Evolutionary conservation across 2,113 vertebrate species (phyloP).

Genomic region (Cynocephalus volans): DNA sequence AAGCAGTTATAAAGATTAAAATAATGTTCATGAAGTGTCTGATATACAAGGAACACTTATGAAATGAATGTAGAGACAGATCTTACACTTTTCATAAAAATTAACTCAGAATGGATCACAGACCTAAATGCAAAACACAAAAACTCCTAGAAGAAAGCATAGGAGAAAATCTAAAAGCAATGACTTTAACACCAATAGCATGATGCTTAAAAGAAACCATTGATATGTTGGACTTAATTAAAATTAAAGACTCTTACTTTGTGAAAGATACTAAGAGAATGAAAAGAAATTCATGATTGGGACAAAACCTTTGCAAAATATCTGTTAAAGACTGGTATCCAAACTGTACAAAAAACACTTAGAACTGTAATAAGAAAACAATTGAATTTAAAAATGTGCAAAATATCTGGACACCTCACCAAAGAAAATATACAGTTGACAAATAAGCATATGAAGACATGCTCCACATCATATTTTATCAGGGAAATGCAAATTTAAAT

Average conservation of each 20-base stretch:
- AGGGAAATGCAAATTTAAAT: not conserved
- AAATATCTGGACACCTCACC: not conserved
- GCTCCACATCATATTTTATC: not conserved
- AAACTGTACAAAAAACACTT: not conserved
- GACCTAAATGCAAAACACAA: not conserved
- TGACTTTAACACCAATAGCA: not conserved
- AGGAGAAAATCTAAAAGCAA: not conserved
- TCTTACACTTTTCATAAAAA: not conserved
- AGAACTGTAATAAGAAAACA: not conserved
- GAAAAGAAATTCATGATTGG: not conserved
- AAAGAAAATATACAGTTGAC: not conserved
- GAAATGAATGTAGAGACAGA: not conserved
- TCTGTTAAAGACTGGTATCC: not conserved
- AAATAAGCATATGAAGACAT: not conserved
- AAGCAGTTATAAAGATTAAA: not conserved
- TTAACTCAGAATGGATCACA: conserved; percentile 6
- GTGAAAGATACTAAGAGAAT: conserved; percentile 2
- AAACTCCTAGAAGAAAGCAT: conserved; percentile 36
- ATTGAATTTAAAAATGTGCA: not conserved
- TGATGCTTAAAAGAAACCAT: not conserved
- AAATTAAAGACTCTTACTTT: conserved; percentile 15
- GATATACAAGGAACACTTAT: not conserved
- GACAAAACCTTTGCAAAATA: conserved; percentile 34
- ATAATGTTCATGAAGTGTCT: not conserved
- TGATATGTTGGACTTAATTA: conserved; percentile 14